Conservation (phyloP, 2,888 invertebrate species). For the Aethes cnicana region DNA sequence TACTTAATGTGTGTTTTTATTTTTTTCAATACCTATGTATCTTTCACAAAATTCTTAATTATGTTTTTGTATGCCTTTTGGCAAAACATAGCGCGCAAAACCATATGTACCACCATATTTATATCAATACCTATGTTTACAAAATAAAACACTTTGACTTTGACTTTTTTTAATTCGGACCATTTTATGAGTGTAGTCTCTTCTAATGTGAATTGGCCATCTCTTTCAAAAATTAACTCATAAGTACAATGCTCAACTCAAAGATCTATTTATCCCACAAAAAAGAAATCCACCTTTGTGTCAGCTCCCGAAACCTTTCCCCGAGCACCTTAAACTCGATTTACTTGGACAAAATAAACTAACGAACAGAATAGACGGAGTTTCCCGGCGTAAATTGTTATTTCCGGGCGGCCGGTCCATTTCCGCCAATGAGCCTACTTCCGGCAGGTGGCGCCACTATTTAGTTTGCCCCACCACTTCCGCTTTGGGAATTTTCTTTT, state of each 20-base stretch:
- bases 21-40: too few relatives aligned
- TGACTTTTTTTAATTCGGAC: too few relatives aligned
- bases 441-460: slow-evolving; percentile 71
- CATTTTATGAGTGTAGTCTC: too few relatives aligned
- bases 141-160: too few relatives aligned
- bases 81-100: too few relatives aligned
- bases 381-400: slow-evolving; percentile 60
- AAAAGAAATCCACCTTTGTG: neutral
- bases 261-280: neutral
- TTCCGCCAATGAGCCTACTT: slow-evolving; percentile 67
- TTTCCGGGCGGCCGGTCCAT: slow-evolving; percentile 68
- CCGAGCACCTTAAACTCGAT: slow-evolving; percentile 26
- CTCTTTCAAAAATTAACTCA: neutral
- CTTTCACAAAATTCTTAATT: too few relatives aligned
- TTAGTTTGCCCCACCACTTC: slow-evolving; percentile 54
- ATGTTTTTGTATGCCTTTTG: too few relatives aligned
- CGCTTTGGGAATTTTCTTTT: slow-evolving; percentile 30
- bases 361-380: slow-evolving; percentile 1
- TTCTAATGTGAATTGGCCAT: too few relatives aligned
- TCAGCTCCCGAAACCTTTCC: slow-evolving; percentile 9
- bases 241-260: neutral
- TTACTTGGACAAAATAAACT: slow-evolving; percentile 17
- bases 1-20: too few relatives aligned
- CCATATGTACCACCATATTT: too few relatives aligned
- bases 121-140: too few relatives aligned